phyloP scores from a whole-genome alignment of 1,140 invertebrate species.

The Drosophila pectinifera region DNA sequence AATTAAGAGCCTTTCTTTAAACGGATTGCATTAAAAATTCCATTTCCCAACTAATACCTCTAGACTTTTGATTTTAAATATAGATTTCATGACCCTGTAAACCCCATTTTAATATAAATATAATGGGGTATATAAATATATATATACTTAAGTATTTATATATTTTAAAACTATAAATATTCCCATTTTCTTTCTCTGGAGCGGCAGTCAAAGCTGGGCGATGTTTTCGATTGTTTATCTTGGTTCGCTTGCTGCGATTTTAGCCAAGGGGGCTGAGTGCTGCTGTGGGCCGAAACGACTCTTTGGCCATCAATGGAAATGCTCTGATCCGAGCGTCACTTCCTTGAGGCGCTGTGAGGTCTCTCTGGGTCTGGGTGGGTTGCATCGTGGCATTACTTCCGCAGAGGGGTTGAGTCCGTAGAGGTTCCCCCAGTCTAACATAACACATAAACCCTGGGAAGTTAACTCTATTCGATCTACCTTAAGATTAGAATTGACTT shows the following conservation, averaged over 20 bases:
- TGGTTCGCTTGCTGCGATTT: constrained; percentile 38
- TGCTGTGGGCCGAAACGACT: constrained; percentile 40
- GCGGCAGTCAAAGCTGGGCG: constrained; percentile 16
- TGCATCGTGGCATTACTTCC: constrained; percentile 20
- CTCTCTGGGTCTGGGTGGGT: constrained; percentile 13
- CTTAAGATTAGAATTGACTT: not conserved
- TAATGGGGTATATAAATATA: too few species aligned
- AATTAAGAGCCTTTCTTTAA: too few species aligned
- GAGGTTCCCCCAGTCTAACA: not conserved
- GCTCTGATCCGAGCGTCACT: constrained; percentile 33
- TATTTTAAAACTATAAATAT: too few species aligned
- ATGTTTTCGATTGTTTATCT: constrained; percentile 68
- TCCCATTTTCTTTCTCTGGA: constrained; percentile 19
- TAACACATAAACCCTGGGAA: not conserved
- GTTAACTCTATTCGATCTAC: accelerated
- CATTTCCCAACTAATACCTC: too few species aligned
- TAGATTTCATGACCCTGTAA: too few species aligned
- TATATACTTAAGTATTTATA: too few species aligned
- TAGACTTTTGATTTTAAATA: not conserved
- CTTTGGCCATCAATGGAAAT: constrained; percentile 32
- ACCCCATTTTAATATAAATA: too few species aligned
- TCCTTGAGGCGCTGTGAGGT: constrained; percentile 44
- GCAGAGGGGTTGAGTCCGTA: not conserved
- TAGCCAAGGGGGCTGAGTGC: constrained; percentile 40
- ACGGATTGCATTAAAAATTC: too few species aligned